Evolutionary conservation across 2,113 vertebrate species (phyloP).

Genomic region (Spermophilus dauricus): DNA sequence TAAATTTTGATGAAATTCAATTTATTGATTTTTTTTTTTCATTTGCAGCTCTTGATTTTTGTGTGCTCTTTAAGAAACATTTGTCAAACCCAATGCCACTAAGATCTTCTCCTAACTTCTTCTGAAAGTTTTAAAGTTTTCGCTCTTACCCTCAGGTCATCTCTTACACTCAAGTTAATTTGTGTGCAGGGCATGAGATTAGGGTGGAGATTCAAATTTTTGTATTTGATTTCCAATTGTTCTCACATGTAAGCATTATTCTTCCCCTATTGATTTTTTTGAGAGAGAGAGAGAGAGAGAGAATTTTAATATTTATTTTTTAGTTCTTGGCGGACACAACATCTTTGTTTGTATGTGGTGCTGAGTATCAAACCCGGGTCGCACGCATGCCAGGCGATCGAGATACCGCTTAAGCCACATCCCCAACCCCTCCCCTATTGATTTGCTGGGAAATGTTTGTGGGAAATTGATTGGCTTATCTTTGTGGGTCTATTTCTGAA

Average conservation of each 20-base stretch:
- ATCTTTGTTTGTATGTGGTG: too few species aligned
- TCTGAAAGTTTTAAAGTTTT: not conserved
- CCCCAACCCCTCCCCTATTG: not conserved
- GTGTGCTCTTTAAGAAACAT: not conserved
- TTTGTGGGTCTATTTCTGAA: not conserved
- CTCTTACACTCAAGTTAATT: slow-evolving; percentile 1
- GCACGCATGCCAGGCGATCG: too few species aligned
- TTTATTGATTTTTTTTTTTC: not conserved
- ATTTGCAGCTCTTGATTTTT: not conserved
- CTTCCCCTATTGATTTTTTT: not conserved
- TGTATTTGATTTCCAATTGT: not conserved
- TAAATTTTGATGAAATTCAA: not conserved
- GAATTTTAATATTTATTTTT: too few species aligned
- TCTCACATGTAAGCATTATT: not conserved
- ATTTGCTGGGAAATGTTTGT: not conserved
- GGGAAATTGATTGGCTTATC: not conserved
- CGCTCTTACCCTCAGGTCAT: not conserved
- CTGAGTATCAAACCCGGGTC: too few species aligned
- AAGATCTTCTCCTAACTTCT: not conserved
- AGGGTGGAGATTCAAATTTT: not conserved
- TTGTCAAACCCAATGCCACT: not conserved
- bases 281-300: too few species aligned
- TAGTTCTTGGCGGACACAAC: too few species aligned
- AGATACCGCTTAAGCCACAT: too few species aligned
- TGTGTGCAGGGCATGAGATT: not conserved